Evolutionary conservation across 2,797 vertebrate species (phyloP).

Genomic region (Jordanella pulchra): DNA sequence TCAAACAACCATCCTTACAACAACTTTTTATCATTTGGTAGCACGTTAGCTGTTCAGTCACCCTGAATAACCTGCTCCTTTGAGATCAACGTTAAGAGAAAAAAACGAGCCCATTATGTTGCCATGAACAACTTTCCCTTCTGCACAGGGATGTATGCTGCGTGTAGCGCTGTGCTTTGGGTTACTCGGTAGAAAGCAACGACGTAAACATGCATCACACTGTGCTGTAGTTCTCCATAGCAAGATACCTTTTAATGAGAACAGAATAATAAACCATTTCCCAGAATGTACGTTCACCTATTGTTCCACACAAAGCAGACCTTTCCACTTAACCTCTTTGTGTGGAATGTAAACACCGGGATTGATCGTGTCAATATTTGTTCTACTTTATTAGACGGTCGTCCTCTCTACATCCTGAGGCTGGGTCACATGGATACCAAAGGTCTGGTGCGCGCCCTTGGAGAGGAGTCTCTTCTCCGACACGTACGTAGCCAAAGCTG

Average conservation of each 20-base stretch:
- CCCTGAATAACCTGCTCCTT: conserved; percentile 14
- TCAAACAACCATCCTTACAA: not conserved
- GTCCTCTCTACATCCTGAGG: conserved; percentile 92
- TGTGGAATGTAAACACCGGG: conserved; percentile 27
- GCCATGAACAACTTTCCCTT: conserved; percentile 1
- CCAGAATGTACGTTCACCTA: conserved; percentile 1
- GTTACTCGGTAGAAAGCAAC: conserved; percentile 17
- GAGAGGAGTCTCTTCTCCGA: conserved; percentile 95
- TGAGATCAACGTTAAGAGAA: conserved; percentile 27
- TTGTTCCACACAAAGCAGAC: conserved; percentile 3
- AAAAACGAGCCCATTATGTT: conserved; percentile 24
- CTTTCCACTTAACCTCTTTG: conserved; percentile 12
- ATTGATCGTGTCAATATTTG: conserved; percentile 32
- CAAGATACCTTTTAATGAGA: not conserved
- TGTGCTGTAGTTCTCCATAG: conserved; percentile 3
- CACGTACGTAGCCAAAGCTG: conserved; percentile 82
- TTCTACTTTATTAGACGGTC: conserved; percentile 82
- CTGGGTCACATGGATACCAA: conserved; percentile 99
- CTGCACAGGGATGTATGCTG: not conserved
- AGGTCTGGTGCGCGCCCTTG: conserved; percentile 93
- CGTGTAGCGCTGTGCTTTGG: not conserved
- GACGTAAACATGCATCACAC: conserved; percentile 10
- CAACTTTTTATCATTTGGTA: not conserved
- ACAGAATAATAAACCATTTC: conserved; percentile 24
- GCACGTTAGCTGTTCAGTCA: not conserved